phyloP scores from a whole-genome alignment of 2,888 invertebrate species.

The Thereva nobilitata region DNA sequence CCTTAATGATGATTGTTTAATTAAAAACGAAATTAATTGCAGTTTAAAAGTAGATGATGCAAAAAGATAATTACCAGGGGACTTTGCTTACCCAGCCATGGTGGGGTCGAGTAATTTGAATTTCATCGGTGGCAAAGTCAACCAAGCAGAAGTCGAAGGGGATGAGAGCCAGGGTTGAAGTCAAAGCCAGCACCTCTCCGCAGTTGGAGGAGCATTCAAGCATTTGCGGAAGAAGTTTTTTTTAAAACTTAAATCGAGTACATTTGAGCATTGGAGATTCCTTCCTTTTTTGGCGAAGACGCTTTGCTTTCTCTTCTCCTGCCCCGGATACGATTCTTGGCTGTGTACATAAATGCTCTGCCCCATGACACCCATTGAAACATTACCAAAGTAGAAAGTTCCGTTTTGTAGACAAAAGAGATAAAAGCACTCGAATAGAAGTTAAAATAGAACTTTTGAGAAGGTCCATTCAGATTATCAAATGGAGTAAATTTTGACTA shows the following conservation, averaged over 20 bases:
- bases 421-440: constrained; percentile 25
- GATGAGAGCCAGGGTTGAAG: not conserved
- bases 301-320: constrained; percentile 16
- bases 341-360: constrained; percentile 5
- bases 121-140: constrained; percentile 36
- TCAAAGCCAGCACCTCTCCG: too few species aligned
- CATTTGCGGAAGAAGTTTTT: constrained; percentile 22
- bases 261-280: constrained; percentile 10
- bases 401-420: constrained; percentile 19
- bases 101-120: constrained; percentile 27
- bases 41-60: constrained; percentile 41
- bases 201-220: too few species aligned
- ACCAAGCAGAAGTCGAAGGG: constrained; percentile 25
- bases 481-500: too few species aligned
- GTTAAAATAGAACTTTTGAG: constrained; percentile 27
- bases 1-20: constrained; percentile 40
- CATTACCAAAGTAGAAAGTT: constrained; percentile 28
- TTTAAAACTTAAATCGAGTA: constrained; percentile 1
- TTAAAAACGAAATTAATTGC: constrained; percentile 40
- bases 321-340: constrained; percentile 26
- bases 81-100: constrained; percentile 15
- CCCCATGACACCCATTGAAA: constrained; percentile 1
- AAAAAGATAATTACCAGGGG: constrained; percentile 38
- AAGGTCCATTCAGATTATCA: constrained; percentile 18
- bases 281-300: constrained; percentile 3